Conservation (phyloP, 2,888 invertebrate genomes). For the Metellina segmentata region DNA sequence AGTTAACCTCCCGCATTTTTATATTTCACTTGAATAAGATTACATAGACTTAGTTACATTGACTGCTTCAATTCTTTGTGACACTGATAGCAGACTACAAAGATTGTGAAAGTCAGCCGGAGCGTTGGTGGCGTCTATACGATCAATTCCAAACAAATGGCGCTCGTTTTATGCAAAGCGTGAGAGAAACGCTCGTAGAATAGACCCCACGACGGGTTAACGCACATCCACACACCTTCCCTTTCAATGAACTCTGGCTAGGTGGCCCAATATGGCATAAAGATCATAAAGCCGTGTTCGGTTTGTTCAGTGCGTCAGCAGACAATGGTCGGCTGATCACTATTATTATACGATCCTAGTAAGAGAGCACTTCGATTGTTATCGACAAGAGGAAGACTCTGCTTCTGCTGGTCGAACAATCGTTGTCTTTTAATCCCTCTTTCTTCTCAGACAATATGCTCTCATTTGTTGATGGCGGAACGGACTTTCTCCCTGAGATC, state of each 20-base stretch:
- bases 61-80: too few species aligned
- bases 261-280: background rate
- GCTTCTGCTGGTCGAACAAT: constrained; percentile 41
- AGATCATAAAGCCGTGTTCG: constrained; percentile 7
- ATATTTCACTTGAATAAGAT: too few species aligned
- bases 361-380: constrained; percentile 34
- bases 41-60: too few species aligned
- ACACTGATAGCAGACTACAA: too few species aligned
- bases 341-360: constrained; percentile 41
- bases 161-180: too few species aligned
- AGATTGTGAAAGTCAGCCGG: too few species aligned
- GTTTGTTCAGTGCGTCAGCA: constrained; percentile 23
- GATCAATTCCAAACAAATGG: too few species aligned
- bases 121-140: too few species aligned
- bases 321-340: constrained; percentile 49
- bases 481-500: background rate
- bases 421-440: constrained; percentile 35
- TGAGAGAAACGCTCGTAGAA: too few species aligned
- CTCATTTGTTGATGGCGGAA: constrained; percentile 17
- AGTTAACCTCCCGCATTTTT: too few species aligned
- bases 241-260: constrained; percentile 9
- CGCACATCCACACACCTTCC: background rate
- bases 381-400: constrained; percentile 31
- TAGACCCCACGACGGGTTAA: too few species aligned
- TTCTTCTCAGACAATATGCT: constrained; percentile 4